Evolutionary conservation across 2,888 invertebrate genomes (phyloP), one percentile per base, ranked within the genome.

Genomic region (Pammene fasciana): DNA sequence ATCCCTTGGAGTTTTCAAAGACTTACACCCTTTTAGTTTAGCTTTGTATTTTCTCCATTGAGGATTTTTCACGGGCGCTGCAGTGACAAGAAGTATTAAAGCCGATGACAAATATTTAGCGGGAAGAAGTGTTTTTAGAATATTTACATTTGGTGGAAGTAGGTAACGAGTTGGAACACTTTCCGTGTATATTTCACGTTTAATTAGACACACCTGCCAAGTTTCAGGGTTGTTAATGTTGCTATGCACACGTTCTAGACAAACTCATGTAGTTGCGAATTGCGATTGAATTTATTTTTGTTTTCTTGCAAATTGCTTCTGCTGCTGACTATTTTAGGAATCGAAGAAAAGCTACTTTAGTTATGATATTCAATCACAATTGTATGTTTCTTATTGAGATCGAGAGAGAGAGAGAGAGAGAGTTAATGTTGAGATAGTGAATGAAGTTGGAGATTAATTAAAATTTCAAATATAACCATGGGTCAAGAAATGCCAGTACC

Each of bases 51-150:
- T 26, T 48, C 18, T 36, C 41, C 61, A 62, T 67, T 67, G 45
- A 56, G 66, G 14, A 56, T 55, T 67, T 61, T 67, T 55, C 67
- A 38, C 38, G 41, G 56, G 10, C 38, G 38, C 38, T 52, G 10
- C 45, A 41, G 45, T 67, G 67, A 55, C 67, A 43, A 5, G 45
- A 36, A 34, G 61, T 56, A 61, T 67, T 67, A 48, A 38, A 61
- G 45, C 8, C 41, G 61, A 61, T 67, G 67, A 67, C 67, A 67
- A 67, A 67, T 61, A 41, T 34, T 57, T 8, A 45, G 50, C 14
- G 45, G 5, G 54, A 46, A 67, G 55, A 36, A 16, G 14, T 5
- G 36, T 16, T 50, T 66, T 56, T 46, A 11, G 5, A 1, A 14
- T 50, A 4, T 62, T 64, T 64, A 54, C 52, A 34, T 54, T 64